Conservation (phyloP, 2,797 vertebrate genomes). For the Trematomus bernacchii region DNA sequence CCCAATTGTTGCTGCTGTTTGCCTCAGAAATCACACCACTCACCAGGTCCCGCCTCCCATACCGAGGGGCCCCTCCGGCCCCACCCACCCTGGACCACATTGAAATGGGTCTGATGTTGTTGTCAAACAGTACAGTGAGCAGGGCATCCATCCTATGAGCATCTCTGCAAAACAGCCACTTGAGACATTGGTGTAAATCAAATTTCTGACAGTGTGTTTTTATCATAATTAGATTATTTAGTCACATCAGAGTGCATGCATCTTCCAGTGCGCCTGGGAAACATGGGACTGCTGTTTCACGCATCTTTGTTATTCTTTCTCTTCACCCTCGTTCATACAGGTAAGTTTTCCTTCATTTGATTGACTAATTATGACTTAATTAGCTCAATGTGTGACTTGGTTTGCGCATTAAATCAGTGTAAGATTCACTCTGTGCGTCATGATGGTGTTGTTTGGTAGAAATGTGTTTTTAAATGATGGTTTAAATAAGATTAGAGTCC, state of each 20-base stretch:
- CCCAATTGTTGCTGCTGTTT: slow-evolving; percentile 59
- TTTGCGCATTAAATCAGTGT: not conserved
- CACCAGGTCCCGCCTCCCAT: slow-evolving; percentile 49
- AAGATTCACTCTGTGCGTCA: not conserved
- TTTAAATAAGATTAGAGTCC: not conserved
- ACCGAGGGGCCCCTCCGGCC: slow-evolving; percentile 37
- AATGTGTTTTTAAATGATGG: not conserved
- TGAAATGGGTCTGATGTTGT: slow-evolving; percentile 81
- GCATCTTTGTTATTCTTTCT: slow-evolving; percentile 61
- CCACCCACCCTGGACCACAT: slow-evolving; percentile 78
- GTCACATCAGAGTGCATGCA: not conserved
- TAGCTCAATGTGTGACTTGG: not conserved
- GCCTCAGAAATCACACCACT: slow-evolving; percentile 85
- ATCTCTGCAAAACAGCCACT: not conserved
- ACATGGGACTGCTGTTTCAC: slow-evolving; percentile 56
- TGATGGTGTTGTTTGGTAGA: not conserved
- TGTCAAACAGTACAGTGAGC: slow-evolving; percentile 71
- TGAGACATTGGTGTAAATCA: not conserved
- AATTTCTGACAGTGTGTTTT: not conserved
- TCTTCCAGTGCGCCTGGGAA: slow-evolving; percentile 34
- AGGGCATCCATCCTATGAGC: slow-evolving; percentile 50
- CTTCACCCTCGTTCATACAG: slow-evolving; percentile 56
- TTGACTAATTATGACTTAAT: not conserved
- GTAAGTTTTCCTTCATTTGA: slow-evolving; percentile 70
- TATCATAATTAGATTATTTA: not conserved